Evolutionary conservation across 2,113 vertebrate genomes (phyloP).

Genomic region (Electrona antarctica): DNA sequence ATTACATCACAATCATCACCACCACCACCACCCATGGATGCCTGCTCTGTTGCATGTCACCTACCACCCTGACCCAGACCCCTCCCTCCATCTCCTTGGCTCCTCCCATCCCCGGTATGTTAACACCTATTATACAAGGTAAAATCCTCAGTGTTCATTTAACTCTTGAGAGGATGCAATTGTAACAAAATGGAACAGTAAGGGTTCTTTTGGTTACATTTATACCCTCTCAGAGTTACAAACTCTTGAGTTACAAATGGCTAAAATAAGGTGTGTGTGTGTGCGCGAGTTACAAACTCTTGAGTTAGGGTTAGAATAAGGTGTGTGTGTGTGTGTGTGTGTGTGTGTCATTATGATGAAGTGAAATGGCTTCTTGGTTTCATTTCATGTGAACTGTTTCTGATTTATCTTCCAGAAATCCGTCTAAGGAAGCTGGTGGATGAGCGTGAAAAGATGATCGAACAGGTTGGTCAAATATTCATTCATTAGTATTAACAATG

Average conservation of each 20-base stretch:
- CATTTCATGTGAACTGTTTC: not conserved
- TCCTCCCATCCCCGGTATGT: conserved; percentile 83
- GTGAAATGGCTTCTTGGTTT: not conserved
- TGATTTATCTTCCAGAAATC: conserved; percentile 82
- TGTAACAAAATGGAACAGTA: too few relatives aligned
- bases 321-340: too few relatives aligned
- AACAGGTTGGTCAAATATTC: conserved; percentile 83
- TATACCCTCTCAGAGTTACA: too few relatives aligned
- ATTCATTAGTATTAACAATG: not conserved
- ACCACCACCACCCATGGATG: conserved; percentile 72
- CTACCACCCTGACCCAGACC: conserved; percentile 75
- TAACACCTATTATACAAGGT: conserved; percentile 52
- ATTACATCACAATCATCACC: conserved; percentile 37
- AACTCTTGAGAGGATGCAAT: too few relatives aligned
- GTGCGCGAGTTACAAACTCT: too few relatives aligned
- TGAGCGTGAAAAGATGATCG: conserved; percentile 90
- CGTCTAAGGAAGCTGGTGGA: conserved; percentile 91
- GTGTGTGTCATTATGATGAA: too few relatives aligned
- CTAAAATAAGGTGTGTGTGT: too few relatives aligned
- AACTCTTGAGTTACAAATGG: too few relatives aligned
- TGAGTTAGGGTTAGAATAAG: too few relatives aligned
- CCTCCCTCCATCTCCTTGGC: conserved; percentile 63
- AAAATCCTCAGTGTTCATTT: too few relatives aligned
- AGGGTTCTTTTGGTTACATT: too few relatives aligned
- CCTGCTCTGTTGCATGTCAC: conserved; percentile 87